A percentile compares a stretch with the other conserved stretches of the same genome.
phyloP scores from a whole-genome alignment of 2,888 invertebrate genomes.

The Rhaphigaster nebulosa region DNA sequence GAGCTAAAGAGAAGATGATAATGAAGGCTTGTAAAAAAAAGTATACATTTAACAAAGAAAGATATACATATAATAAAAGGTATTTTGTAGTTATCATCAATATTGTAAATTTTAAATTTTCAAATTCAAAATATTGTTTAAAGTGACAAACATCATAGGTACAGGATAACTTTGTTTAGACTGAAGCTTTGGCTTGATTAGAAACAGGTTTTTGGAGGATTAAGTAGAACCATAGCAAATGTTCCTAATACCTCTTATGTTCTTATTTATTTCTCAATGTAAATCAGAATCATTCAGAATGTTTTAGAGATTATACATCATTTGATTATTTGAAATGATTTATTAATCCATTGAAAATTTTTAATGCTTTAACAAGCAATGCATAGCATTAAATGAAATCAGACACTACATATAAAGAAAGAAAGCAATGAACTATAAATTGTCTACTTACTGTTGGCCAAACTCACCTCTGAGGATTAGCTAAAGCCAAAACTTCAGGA shows the following conservation, averaged over 20 bases:
- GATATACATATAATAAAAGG: background rate
- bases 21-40: background rate
- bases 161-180: background rate
- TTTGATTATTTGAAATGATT: background rate
- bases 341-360: background rate
- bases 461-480: background rate
- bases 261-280: background rate
- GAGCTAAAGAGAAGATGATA: background rate
- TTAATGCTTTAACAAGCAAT: background rate
- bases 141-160: background rate
- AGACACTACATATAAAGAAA: background rate
- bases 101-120: background rate
- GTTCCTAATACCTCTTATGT: background rate
- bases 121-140: background rate
- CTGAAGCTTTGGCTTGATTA: conserved; percentile 1
- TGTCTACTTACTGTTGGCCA: background rate
- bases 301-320: background rate
- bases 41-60: too few relatives aligned
- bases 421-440: background rate
- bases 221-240: background rate
- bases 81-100: background rate
- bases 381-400: background rate
- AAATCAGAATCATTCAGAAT: background rate
- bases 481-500: conserved; percentile 31
- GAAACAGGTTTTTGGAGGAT: background rate